Evolutionary conservation across 2,888 invertebrate species (phyloP).

Genomic region (Cloeon dipterum): DNA sequence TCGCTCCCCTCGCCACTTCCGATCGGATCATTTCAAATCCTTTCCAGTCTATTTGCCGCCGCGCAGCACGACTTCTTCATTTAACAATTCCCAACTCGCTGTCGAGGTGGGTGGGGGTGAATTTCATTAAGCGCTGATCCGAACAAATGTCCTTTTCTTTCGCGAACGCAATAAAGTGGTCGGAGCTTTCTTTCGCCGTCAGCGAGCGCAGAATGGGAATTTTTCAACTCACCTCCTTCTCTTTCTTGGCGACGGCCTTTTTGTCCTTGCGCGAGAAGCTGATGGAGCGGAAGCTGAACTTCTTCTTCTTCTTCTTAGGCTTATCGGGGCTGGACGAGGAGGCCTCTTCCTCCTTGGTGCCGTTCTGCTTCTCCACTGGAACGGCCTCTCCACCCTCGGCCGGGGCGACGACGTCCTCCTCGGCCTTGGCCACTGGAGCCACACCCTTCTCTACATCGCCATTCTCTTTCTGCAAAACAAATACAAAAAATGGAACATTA

Average conservation of each 20-base stretch:
- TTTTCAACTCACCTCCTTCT: slow-evolving; percentile 16
- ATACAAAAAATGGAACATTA: too few relatives aligned
- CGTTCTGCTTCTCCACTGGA: neutral
- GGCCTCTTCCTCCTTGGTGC: slow-evolving; percentile 32
- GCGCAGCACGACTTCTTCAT: too few relatives aligned
- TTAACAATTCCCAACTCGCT: too few relatives aligned
- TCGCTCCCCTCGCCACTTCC: too few relatives aligned
- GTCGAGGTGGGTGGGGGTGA: too few relatives aligned
- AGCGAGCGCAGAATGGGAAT: too few relatives aligned
- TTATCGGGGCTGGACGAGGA: slow-evolving; percentile 29
- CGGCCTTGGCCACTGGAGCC: neutral
- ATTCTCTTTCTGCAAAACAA: neutral
- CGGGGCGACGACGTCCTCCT: slow-evolving; percentile 1
- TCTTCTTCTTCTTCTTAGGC: slow-evolving; percentile 58
- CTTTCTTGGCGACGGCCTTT: slow-evolving; percentile 35
- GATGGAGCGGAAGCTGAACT: slow-evolving; percentile 73
- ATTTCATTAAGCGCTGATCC: too few relatives aligned
- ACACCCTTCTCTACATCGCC: neutral
- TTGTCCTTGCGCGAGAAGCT: slow-evolving; percentile 75
- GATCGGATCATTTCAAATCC: too few relatives aligned
- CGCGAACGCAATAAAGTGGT: too few relatives aligned
- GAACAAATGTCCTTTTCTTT: too few relatives aligned
- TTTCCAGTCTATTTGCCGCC: too few relatives aligned
- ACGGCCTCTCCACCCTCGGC: neutral
- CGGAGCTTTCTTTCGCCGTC: too few relatives aligned